Evolutionary conservation across 2,888 invertebrate genomes (phyloP).

Genomic region (Mythimna loreyi): DNA sequence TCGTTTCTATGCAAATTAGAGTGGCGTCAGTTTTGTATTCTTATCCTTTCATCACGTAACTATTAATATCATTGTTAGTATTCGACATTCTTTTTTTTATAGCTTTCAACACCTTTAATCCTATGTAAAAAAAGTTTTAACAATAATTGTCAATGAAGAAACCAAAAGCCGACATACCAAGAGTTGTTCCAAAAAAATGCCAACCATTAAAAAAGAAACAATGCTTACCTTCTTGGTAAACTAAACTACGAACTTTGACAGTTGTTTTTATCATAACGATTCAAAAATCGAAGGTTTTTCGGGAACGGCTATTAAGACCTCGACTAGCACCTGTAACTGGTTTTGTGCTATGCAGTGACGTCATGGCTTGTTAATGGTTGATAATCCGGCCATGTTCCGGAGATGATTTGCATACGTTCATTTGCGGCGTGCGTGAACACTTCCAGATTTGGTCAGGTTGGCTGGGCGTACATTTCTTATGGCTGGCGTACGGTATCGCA

Average conservation of each 20-base stretch:
- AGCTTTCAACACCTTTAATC: neutral
- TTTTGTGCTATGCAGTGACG: conserved; percentile 85
- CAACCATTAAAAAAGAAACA: conserved; percentile 25
- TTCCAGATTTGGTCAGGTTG: conserved; percentile 80
- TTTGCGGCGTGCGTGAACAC: conserved; percentile 72
- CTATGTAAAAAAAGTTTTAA: neutral
- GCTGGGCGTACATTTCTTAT: conserved; percentile 85
- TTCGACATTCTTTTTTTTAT: neutral
- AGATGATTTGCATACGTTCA: conserved; percentile 76
- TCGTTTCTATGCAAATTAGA: conserved; percentile 39
- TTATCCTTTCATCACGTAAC: conserved; percentile 14
- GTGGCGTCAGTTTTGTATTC: conserved; percentile 16
- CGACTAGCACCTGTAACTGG: conserved; percentile 84
- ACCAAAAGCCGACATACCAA: conserved; percentile 29
- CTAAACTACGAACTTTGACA: conserved; percentile 30
- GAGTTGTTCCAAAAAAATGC: conserved; percentile 17
- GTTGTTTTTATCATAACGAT: conserved; percentile 29
- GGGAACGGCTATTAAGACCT: conserved; percentile 76
- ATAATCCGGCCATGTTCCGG: conserved; percentile 74
- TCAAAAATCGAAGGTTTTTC: conserved; percentile 62
- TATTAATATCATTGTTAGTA: neutral
- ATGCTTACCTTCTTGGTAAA: conserved; percentile 21
- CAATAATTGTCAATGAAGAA: conserved; percentile 19
- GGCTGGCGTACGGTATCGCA: conserved; percentile 85
- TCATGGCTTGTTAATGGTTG: conserved; percentile 79